Conservation (phyloP, 2,797 vertebrate genomes). For the Etheostoma nigrum region DNA sequence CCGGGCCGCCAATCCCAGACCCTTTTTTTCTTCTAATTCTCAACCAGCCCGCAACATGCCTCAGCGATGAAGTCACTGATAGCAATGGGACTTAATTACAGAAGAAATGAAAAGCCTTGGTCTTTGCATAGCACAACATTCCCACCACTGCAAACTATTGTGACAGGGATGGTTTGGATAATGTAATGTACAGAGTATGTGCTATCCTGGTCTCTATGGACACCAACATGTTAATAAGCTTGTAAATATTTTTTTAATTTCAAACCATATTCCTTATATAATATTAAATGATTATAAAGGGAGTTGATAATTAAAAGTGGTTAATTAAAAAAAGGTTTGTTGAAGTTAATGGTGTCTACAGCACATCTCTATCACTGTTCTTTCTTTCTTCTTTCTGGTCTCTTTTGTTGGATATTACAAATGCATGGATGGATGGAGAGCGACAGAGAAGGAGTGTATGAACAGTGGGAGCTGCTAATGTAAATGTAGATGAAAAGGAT, state of each 20-base stretch:
- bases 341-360: slow-evolving; percentile 18
- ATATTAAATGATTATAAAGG: neutral
- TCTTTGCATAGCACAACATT: slow-evolving; percentile 40
- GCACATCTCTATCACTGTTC: neutral
- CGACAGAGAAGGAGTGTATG: slow-evolving; percentile 7
- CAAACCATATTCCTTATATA: slow-evolving; percentile 1
- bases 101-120: slow-evolving; percentile 59
- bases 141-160: slow-evolving; percentile 49
- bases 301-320: neutral
- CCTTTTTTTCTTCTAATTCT: slow-evolving; percentile 38
- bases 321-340: neutral
- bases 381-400: neutral
- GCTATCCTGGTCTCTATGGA: slow-evolving; percentile 30
- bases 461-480: slow-evolving; percentile 45
- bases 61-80: slow-evolving; percentile 56
- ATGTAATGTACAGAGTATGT: slow-evolving; percentile 20
- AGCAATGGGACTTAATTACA: slow-evolving; percentile 69
- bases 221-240: slow-evolving; percentile 39
- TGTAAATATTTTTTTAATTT: slow-evolving; percentile 32
- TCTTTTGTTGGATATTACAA: slow-evolving; percentile 33
- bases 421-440: slow-evolving; percentile 25
- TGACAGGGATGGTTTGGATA: slow-evolving; percentile 43
- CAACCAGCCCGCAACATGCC: slow-evolving; percentile 48
- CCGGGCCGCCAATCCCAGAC: slow-evolving; percentile 35
- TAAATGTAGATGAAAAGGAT: slow-evolving; percentile 57